Evolutionary conservation across 64 coral and sea anemone species (phyloP).

Genomic region (Dendronephthya gigantea): DNA sequence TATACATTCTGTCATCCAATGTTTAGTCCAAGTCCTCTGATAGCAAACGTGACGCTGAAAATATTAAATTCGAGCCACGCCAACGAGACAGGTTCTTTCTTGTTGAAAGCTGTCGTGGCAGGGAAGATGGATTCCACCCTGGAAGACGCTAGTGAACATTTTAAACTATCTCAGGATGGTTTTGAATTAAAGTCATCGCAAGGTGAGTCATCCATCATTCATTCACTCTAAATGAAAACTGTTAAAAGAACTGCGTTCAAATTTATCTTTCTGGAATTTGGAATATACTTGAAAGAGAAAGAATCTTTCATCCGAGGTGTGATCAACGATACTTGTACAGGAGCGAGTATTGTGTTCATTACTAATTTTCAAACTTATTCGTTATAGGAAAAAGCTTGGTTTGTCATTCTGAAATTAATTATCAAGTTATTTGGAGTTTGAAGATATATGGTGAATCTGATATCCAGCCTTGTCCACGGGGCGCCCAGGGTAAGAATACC

Average conservation of each 20-base stretch:
- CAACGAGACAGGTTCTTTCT: slow-evolving; percentile 28
- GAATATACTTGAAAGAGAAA: too few species aligned
- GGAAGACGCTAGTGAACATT: slow-evolving; percentile 55
- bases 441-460: neutral
- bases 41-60: slow-evolving; percentile 50
- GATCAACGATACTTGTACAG: too few species aligned
- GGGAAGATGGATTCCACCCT: slow-evolving; percentile 66
- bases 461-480: neutral
- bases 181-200: slow-evolving; percentile 56
- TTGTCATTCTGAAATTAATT: slow-evolving; percentile 3
- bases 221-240: too few species aligned
- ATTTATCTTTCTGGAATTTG: too few species aligned
- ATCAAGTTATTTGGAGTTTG: neutral
- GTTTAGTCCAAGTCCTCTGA: slow-evolving; percentile 47
- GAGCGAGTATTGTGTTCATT: too few species aligned
- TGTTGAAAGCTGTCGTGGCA: slow-evolving; percentile 43
- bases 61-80: slow-evolving; percentile 19
- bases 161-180: slow-evolving; percentile 45
- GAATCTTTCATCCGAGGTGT: too few species aligned
- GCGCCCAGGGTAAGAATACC: neutral
- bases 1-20: neutral
- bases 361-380: neutral
- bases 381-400: neutral
- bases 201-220: too few species aligned
- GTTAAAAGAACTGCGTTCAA: too few species aligned